A percentile compares a stretch with the other conserved stretches of the same genome.
phyloP scores from a whole-genome alignment of 2,888 invertebrate genomes.

The Chrysolina oricalcia region DNA sequence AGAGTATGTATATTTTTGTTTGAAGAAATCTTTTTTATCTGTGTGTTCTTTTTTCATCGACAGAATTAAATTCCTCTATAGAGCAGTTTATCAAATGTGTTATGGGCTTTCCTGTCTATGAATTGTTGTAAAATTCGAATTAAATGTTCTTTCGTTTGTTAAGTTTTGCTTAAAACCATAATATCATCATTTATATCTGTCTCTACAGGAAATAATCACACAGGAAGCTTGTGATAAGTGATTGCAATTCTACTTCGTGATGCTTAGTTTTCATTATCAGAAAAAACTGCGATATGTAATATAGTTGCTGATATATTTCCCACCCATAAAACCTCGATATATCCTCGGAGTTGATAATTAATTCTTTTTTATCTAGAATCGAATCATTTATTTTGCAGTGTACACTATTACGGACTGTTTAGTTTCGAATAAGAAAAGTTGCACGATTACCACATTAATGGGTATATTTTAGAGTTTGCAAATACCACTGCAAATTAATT shows the following conservation, averaged over 20 bases:
- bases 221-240: not conserved
- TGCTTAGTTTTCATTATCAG: not conserved
- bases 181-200: not conserved
- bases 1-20: too few species aligned
- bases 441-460: slow-evolving; percentile 22
- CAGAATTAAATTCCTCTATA: too few species aligned
- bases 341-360: not conserved
- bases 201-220: not conserved
- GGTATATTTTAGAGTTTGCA: slow-evolving; percentile 9
- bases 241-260: not conserved
- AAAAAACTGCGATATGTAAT: not conserved
- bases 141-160: too few species aligned
- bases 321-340: not conserved
- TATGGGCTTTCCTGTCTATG: too few species aligned
- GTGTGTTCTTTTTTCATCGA: too few species aligned
- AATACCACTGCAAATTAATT: slow-evolving; percentile 15
- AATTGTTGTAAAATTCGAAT: too few species aligned
- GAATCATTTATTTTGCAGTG: slow-evolving; percentile 1
- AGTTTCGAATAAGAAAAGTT: not conserved
- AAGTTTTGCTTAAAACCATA: not conserved
- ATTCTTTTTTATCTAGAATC: not conserved
- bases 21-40: too few species aligned
- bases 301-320: not conserved
- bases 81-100: too few species aligned
- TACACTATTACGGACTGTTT: not conserved